Base-by-base conservation (phyloP, 92 coral and sea anemone genomes). In the Phenganax marumi region DNA sequence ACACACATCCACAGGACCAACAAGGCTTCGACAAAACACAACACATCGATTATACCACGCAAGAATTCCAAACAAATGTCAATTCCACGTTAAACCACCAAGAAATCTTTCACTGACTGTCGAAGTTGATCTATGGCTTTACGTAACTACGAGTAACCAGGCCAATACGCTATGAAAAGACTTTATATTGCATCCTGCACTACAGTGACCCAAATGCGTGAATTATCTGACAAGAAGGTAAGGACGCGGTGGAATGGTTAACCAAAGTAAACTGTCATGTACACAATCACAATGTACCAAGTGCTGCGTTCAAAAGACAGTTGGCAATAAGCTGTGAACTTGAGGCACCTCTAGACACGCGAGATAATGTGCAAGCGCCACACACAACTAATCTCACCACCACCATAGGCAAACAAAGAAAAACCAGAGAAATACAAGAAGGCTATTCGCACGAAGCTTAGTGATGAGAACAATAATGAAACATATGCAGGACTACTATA, bases 141-240 rank as follows among this genome's bases (percentile, higher is more conserved):
- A 1, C 43, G 5, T 33, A 54, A 54, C 61, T 12, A 54, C 61
- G 61, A 54, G 18, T 54, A 54, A 54, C 16, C 16, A 12, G 61
- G 12, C 65, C 65, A 58, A 58, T 58, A 58, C 65, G 65, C 65
- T 6, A 58, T 58, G 23, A 58, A 58, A 16, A 58, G 65, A 23
- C 65, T 8, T 54, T n/a, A 54, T 54, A 54, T 54, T 54, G 61
- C 61, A 54, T 12, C 18, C 43, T 1, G 43, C 43, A 23, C 21
- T 58, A 58, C 65, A 58, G 65, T 58, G 65, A 58, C 65, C 21
- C 65, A 16, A 58, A 58, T 58, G 13, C 43, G 43, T 1, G 43
- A 33, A 33, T 33, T 33, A 33, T 33, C 43, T 33, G 5, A 33
- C 43, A 12, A 12, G 16, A 54, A 54, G 2, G 18, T 8, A 66